phyloP scores from a whole-genome alignment of 2,888 invertebrate species.

The Scelioninae gen. 2 region DNA sequence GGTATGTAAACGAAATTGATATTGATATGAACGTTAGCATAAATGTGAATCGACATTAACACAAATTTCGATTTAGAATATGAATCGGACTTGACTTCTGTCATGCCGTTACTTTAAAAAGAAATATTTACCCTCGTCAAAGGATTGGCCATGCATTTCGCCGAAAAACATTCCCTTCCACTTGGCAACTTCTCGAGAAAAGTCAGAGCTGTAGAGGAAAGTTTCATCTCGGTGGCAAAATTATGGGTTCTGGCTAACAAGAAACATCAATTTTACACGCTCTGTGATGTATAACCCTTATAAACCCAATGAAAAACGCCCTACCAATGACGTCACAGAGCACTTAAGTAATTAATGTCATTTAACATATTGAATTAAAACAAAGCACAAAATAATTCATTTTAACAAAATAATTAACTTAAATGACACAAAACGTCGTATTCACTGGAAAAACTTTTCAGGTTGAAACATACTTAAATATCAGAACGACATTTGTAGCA shows the following conservation, averaged over 20 bases:
- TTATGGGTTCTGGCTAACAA: constrained; percentile 60
- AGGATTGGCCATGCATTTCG: constrained; percentile 55
- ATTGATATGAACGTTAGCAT: background rate
- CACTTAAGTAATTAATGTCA: background rate
- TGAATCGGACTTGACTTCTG: constrained; percentile 33
- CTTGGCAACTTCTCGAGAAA: constrained; percentile 61
- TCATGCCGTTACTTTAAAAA: constrained; percentile 59
- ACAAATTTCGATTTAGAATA: constrained; percentile 24
- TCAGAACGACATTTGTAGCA: no score
- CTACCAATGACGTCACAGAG: background rate
- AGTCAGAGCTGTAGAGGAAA: constrained; percentile 53
- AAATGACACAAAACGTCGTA: no score
- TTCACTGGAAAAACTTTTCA: no score
- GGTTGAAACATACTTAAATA: no score
- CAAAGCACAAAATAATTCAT: no score
- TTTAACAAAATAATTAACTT: background rate
- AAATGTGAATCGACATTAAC: constrained; percentile 11
- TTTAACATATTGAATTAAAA: background rate
- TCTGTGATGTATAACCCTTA: constrained; percentile 22
- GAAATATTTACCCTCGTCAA: constrained; percentile 62
- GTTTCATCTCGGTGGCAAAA: constrained; percentile 63
- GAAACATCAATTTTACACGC: constrained; percentile 43
- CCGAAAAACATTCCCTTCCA: constrained; percentile 65
- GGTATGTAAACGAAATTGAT: background rate
- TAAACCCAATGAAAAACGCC: constrained; percentile 1